Evolutionary conservation across 1,140 invertebrate genomes (phyloP).

Genomic region (Neodiprion pinetum): DNA sequence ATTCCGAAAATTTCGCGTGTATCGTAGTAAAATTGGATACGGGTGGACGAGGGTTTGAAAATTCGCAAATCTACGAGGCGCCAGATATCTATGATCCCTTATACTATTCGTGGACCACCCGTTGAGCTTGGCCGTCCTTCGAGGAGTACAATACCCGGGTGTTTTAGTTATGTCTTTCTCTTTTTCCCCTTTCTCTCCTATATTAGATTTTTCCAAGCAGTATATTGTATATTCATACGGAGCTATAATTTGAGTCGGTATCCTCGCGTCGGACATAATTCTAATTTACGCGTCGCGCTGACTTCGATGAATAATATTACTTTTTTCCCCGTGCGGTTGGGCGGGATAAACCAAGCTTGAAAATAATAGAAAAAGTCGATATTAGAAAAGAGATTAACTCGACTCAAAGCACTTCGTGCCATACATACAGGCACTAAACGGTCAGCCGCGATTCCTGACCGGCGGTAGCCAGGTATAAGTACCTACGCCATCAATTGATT

Average conservation of each 20-base stretch:
- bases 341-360: too few relatives aligned
- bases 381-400: too few relatives aligned
- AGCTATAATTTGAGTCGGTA: too few relatives aligned
- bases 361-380: too few relatives aligned
- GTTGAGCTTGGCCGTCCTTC: neutral
- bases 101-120: neutral
- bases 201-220: neutral
- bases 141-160: neutral
- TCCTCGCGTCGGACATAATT: too few relatives aligned
- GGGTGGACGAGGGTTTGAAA: neutral
- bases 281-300: too few relatives aligned
- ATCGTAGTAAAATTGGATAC: neutral
- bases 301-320: too few relatives aligned
- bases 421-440: neutral
- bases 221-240: neutral
- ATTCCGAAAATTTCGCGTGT: too few relatives aligned
- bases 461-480: conserved; percentile 3
- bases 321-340: too few relatives aligned
- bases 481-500: neutral
- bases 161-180: neutral
- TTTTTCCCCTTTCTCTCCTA: neutral
- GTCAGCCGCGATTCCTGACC: neutral
- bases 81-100: neutral
- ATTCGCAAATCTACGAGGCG: neutral
- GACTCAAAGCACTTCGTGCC: neutral